Evolutionary conservation across 2,888 invertebrate species (phyloP), one percentile per base, ranked within the genome.

Genomic region (Serrognathus titanus): DNA sequence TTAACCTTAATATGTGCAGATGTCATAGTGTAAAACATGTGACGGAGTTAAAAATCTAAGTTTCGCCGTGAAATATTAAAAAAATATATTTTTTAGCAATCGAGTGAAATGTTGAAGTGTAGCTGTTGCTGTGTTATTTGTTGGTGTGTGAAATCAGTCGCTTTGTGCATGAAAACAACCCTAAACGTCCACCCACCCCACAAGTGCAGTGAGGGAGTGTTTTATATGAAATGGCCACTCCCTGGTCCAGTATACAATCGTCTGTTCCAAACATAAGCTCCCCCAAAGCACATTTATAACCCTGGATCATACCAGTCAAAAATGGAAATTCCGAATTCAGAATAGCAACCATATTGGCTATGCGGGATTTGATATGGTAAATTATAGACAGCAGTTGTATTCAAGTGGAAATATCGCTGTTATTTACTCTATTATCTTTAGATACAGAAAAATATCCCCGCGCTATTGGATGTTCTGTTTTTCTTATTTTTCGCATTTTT

Each of bases 281-380:
- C 71, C 74, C 72, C 71, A 64, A 65, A 66, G 62, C 67, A 71
- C 73, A 75, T 75, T 75, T 74, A 75, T 75, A 72, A 75, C 70
- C 61, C 55, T 71, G 74, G 76, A 75, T 75, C 73, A 73, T 68
- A 70, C 70, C 71, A 72, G 74, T 75, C 75, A 73, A 75, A 75
- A 75, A 77, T 75, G 75, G 75, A 75, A 76, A 74, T 75, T 66
- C 66, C 55, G 64, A 66, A 69, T 66, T 63, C 62, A 56, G 58
- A 65, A 63, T 63, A 66, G 68, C 51, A 67, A 71, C 70, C 69
- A 71, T 73, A 72, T 72, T 73, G 72, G 72, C 68, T 70, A 66
- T 61, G 62, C 60, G 46, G 68, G 71, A 71, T 71, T 71, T 66
- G 68, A 69, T 62, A 66, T 67, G 70, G 71, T 73, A 71, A 73